Evolutionary conservation across 2,113 vertebrate genomes (phyloP), one percentile per base, ranked within the genome.

Genomic region (Cinclus cinclus): DNA sequence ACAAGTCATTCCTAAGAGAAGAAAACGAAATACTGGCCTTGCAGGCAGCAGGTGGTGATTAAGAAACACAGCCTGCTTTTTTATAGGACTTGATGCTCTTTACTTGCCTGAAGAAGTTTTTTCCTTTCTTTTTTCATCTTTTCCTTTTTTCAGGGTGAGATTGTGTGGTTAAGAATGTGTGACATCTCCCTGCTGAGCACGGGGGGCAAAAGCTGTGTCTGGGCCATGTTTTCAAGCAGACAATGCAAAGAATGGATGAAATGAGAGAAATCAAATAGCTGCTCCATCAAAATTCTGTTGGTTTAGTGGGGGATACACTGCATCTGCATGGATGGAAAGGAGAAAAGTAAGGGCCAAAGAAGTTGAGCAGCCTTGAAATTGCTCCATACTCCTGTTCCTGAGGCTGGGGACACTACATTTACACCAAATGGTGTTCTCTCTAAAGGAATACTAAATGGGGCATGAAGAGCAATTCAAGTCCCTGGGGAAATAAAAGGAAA

Each of bases 401-500:
- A 28, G 56, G 27, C 71, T 82, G 75, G 37, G 58, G 59, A 87
- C 62, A 73, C 41, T 73, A 6, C 71, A 47, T 93, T 83, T 86
- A 87, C 46, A 95, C 62, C 0, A 9, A 88, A 67, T 4, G 1
- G 13, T 77, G 59, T 63, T 95, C 92, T 77, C 67, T 90, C 55
- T 59, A n/a, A 93, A 94, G 86, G 55, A 76, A 85, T 93, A 75
- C 67, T 86, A 90, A 95, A 90, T 77, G 75, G 75, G 79, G 27
- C 84, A 69, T 80, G 91, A 85, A 87, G 91, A 95, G 47, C 84
- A 94, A 88, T 86, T 94, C 78, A 63, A 50, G 60, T 56, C 85
- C 56, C 82, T n/a, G 44, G 82, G 75, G 94, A 96, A 96, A 95
- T 96, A 92, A 12, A 92, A 67, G 52, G 63, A 88, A 88, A 80